Conservation (phyloP, 2,113 vertebrate genomes). For the Manacus vitellinus region DNA sequence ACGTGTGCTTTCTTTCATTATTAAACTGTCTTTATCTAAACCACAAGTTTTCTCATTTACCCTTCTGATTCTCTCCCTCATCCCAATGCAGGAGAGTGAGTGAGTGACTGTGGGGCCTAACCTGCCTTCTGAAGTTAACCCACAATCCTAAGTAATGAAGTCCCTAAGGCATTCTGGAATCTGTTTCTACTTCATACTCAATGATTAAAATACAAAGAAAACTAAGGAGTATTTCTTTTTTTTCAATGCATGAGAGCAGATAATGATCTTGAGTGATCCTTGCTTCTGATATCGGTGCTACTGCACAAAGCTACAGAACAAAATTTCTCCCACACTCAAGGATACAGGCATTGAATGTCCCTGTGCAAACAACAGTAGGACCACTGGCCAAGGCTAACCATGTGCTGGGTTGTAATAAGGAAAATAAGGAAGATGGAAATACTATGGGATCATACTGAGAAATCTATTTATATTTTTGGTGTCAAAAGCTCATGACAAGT, state of each 20-base stretch:
- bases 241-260: not conserved
- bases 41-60: not conserved
- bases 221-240: not conserved
- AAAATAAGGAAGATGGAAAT: not conserved
- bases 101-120: accelerated
- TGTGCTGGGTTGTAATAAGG: not conserved
- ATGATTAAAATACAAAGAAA: not conserved
- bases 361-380: not conserved
- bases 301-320: not conserved
- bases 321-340: not conserved
- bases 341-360: not conserved
- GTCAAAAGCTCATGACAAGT: not conserved
- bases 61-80: not conserved
- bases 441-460: not conserved
- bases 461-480: not conserved
- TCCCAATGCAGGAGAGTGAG: not conserved
- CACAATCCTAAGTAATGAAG: not conserved
- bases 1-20: accelerated
- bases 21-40: not conserved
- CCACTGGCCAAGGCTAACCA: no score
- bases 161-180: not conserved
- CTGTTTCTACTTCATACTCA: not conserved
- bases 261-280: not conserved
- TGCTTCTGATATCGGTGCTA: not conserved
- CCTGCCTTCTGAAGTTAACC: not conserved